Evolutionary conservation across 2,888 invertebrate genomes (phyloP), one percentile per base, ranked within the genome.

Genomic region (Diaprepes abbreviatus): DNA sequence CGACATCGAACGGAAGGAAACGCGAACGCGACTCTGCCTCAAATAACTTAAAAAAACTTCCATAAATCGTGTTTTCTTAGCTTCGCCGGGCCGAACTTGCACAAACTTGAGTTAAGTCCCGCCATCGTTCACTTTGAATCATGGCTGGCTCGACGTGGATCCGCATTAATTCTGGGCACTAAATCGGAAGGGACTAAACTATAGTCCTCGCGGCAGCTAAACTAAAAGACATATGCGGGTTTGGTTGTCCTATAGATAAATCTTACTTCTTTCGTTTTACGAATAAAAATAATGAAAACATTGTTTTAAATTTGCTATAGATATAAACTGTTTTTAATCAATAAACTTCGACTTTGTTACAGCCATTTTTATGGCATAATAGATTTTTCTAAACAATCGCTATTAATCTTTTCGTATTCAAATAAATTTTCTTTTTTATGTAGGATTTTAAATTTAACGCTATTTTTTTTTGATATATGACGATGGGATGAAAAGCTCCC

Each of bases 71-170:
- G 81, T 82, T 83, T 82, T 81, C 80, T 81, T 81, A 80, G 79
- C 80, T 74, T 28, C 54, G 48, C 43, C 66, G 78, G 79, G 78
- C 77, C 79, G 80, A 82, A 83, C 81, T 81, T 83, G 82, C 82
- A 81, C 82, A 82, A 83, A 82, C 82, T 82, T 80, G 79, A 78
- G 78, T 81, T 82, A 84, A 84, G 83, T 83, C 84, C 82, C 82
- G 80, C 81, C 83, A 83, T 83, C 83, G 82, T 82, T 83, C 83
- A 83, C 81, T 80, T 82, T 84, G 83, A 84, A 81, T 81, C 82
- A 84, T 84, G 82, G 83, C 82, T 75, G 82, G 81, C 82, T 79
- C 79, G 79, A 76, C 82, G 82, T 80, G 82, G 82, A 79, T 80
- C 79, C 80, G 82, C 83, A 83, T 83, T 83, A 82, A 83, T 79